phyloP scores from a whole-genome alignment of 1,140 invertebrate species.

The Scaptomyza hsui region DNA sequence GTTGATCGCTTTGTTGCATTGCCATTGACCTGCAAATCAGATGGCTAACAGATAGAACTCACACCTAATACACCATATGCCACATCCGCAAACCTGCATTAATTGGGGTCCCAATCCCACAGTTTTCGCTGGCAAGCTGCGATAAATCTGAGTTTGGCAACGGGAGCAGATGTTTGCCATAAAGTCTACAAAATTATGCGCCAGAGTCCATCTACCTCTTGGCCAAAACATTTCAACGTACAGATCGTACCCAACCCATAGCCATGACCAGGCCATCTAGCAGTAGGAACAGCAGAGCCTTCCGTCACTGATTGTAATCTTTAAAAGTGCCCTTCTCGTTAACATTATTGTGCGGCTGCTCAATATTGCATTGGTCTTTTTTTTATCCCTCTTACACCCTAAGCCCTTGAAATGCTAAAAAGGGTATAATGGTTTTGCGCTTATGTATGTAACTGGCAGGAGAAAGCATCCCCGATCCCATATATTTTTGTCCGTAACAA shows the following conservation, averaged over 20 bases:
- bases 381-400: too few species aligned
- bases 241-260: slow-evolving; percentile 16
- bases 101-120: slow-evolving; percentile 57
- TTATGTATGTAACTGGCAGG: too few species aligned
- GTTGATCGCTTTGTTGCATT: slow-evolving; percentile 35
- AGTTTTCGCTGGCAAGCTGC: slow-evolving; percentile 39
- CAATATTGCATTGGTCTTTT: slow-evolving; percentile 63
- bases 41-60: slow-evolving; percentile 36
- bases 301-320: slow-evolving; percentile 80
- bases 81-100: slow-evolving; percentile 66
- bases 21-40: slow-evolving; percentile 51
- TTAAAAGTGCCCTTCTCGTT: slow-evolving; percentile 66
- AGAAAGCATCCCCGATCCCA: too few species aligned
- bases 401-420: too few species aligned
- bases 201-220: slow-evolving; percentile 43
- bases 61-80: slow-evolving; percentile 59
- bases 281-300: slow-evolving; percentile 43
- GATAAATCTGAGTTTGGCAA: slow-evolving; percentile 58
- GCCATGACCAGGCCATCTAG: slow-evolving; percentile 1
- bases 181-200: slow-evolving; percentile 38
- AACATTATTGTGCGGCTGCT: slow-evolving; percentile 64
- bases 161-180: slow-evolving; percentile 14
- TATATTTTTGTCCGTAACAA: too few species aligned
- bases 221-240: too few species aligned
- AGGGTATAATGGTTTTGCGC: neutral